Conservation (phyloP, 1,140 invertebrate genomes). For the Dryas iulia region DNA sequence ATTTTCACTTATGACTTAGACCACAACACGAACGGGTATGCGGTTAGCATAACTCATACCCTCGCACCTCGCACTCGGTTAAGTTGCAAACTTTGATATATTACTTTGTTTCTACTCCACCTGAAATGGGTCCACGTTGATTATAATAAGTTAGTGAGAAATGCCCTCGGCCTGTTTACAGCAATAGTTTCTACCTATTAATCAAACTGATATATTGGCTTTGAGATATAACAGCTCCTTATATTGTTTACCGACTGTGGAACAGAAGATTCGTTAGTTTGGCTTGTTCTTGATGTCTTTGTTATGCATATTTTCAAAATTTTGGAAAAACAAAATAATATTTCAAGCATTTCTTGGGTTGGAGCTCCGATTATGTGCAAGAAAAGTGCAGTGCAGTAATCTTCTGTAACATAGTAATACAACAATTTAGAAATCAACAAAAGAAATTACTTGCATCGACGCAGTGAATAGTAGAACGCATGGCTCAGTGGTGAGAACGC, state of each 20-base stretch:
- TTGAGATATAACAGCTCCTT: not conserved
- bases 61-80: constrained; percentile 55
- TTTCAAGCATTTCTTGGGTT: no score
- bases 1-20: not conserved
- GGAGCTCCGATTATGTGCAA: no score
- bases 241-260: not conserved
- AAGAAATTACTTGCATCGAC: no score
- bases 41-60: constrained; percentile 66
- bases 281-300: not conserved
- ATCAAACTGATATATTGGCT: constrained; percentile 27
- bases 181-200: constrained; percentile 28
- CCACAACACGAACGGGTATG: constrained; percentile 36
- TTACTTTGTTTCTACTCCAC: constrained; percentile 47
- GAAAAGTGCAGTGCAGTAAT: no score
- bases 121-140: constrained; percentile 47
- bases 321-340: no score
- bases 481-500: no score
- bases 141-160: constrained; percentile 39
- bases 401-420: no score
- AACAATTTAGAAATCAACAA: no score
- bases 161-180: constrained; percentile 26
- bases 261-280: not conserved
- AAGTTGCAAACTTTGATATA: constrained; percentile 70
- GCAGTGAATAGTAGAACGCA: no score
- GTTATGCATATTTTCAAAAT: not conserved